Evolutionary conservation across 2,113 vertebrate genomes (phyloP), one percentile per base, ranked within the genome.

Genomic region (Conger conger): DNA sequence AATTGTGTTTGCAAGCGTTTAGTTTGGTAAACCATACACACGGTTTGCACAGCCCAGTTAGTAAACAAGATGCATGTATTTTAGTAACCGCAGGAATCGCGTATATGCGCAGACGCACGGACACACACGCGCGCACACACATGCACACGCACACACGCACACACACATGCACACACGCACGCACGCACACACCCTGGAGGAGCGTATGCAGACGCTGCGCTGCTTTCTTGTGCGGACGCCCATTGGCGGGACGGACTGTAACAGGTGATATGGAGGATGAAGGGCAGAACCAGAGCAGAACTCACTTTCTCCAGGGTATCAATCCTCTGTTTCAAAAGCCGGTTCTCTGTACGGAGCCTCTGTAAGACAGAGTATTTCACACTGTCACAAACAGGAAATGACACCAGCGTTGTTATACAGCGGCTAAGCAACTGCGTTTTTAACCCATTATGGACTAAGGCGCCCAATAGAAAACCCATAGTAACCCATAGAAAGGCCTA

Each of bases 261-360:
- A 16, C 54, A 57, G 54, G 15, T 57, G 23, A 27, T 4, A 63
- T 8, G 18, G 3, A 63, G 20, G 8, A 3, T 27, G 5, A 60
- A 23, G 57, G 20, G 57, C 3, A 23, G 57, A 27, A 23, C 63
- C 53, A 80, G 42, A 78, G 76, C 83, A 38, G 86, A 89, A 96
- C 97, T 97, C 93, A 99, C 98, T 94, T 99, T 99, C 93, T 99
- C 98, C 92, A 99, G 92, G 9, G 98, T 99, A 95, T 99, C 98
- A 87, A 99, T 99, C 86, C 97, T 96, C 87, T 99, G 98, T 90
- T 99, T 99, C 92, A 99, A 92, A 77, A 99, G 96, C 40, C 98
- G 92, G 4, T 99, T 99, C 93, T 99, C 98, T 86, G 98, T 99
- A 35, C 98, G 97, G 88, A 99, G 93, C 91, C 98, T 97, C 98